Base-by-base conservation (phyloP, 2,888 invertebrate genomes). In the Cybosia mesomella region DNA sequence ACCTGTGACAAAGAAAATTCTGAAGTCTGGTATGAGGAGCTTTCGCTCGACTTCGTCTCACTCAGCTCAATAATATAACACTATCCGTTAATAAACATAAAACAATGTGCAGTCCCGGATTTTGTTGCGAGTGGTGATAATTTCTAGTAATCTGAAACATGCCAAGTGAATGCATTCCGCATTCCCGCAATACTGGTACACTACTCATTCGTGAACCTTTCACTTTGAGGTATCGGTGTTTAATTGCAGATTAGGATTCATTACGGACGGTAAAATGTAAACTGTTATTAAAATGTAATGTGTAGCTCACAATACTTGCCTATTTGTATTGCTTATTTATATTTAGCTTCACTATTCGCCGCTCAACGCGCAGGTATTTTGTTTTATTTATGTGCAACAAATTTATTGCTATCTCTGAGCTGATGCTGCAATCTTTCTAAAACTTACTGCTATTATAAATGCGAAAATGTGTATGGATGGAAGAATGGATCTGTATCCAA, bases 181-280 rank as follows among this genome's bases (percentile, higher is more conserved):
- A 80, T 81, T 80, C 84, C 73, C 67, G 61, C 73, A 77, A 77
- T 74, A 74, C 71, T 73, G 74, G 66, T 75, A 67, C 34, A 71
- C 65, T 66, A 74, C 71, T 69, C 71, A 72, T 80, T 79, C 76
- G 72, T 24, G 75, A 76, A 63, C 85, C 85, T 85, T 85, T 85
- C 85, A 85, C 85, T 85, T 77, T 71, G 28, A 77, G 70, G 67
- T 77, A 76, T 75, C 64, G 65, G 61, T 39, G 49, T 67, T 75
- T 82, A 82, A 82, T 82, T 79, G 75, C 70, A 75, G 66, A 76
- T 85, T 82, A 71, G 76, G 60, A 82, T 83, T 81, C 81, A 68
- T 71, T 5, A 64, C 68, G 55, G 34, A 22, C 49, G 58, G 63
- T 24, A 49, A 65, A 66, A 53, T 43, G 21, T 58, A 58, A 64